Base-by-base conservation (phyloP, 2,888 invertebrate species). In the Thereva unica region DNA sequence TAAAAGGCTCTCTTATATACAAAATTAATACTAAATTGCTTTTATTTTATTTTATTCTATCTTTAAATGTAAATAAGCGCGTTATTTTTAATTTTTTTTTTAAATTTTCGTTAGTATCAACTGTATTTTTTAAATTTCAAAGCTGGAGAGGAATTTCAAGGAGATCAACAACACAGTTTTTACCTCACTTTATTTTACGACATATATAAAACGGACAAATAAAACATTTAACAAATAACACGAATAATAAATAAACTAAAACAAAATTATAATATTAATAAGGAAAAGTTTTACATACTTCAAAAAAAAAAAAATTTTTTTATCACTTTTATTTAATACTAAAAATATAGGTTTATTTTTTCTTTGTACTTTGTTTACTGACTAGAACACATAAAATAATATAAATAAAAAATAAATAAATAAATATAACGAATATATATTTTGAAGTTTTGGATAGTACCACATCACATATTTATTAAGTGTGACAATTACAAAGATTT, bases 371-470 rank as follows among this genome's bases (percentile, higher is more conserved):
- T n/a, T 23, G 23, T 23, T 23, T 23, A 23, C 23, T 23, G 23
- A 23, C 23, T 23, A 23, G 23, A 23, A 23, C 23, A 23, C 23
- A 23, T 23, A 23, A 23, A 1, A 23, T 23, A 23, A 23, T 23
- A 23, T 23, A 23, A 23, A 23, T 49, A 40, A 40, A 41, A 67
- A 68, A 70, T 59, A 65, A 69, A 40, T 41, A 34, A 66, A 67
- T 38, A 41, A 53, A 52, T 23, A 41, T 10, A 70, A 68, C 67
- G 57, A 66, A 69, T 70, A 71, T 70, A 71, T 67, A 70, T 69
- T 70, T 67, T 65, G 71, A 67, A 73, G 72, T 74, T 74, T 74
- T 74, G 71, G 74, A 74, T 74, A 74, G 74, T 74, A 74, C 74
- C 74, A 74, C 74, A 74, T 74, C 74, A 74, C 72, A 67, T 42